phyloP scores from a whole-genome alignment of 2,888 invertebrate genomes.

The Pyrocoelia pectoralis region DNA sequence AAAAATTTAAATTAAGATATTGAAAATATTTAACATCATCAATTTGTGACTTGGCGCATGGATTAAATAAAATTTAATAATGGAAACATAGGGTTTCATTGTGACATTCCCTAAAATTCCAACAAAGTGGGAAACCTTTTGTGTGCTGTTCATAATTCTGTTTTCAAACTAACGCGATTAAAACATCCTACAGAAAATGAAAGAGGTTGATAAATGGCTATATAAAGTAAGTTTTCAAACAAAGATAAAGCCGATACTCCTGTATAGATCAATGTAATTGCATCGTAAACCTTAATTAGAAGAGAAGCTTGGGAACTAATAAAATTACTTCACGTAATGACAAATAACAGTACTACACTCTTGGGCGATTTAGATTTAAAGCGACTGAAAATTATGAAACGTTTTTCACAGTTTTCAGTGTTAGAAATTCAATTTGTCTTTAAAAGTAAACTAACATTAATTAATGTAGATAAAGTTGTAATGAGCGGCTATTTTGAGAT shows the following conservation, averaged over 20 bases:
- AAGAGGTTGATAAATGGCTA: conserved; percentile 11
- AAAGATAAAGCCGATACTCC: conserved; percentile 3
- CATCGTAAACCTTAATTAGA: neutral
- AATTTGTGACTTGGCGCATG: neutral
- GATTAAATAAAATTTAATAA: conserved; percentile 7
- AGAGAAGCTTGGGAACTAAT: neutral
- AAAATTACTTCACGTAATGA: neutral
- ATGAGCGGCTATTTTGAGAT: neutral
- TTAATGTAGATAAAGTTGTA: too few relatives aligned
- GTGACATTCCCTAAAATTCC: conserved; percentile 9
- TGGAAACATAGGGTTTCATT: conserved; percentile 5
- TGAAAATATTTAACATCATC: neutral
- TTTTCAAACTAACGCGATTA: conserved; percentile 13
- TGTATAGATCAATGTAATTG: conserved; percentile 1
- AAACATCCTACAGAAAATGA: conserved; percentile 8
- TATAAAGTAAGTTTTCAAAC: conserved; percentile 15
- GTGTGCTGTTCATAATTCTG: conserved; percentile 11
- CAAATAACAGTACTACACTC: too few relatives aligned
- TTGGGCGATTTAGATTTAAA: too few relatives aligned
- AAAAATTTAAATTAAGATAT: neutral
- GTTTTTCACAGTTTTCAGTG: too few relatives aligned
- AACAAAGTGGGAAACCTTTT: conserved; percentile 13
- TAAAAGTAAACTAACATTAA: too few relatives aligned
- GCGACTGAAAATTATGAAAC: too few relatives aligned
- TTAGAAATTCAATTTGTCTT: too few relatives aligned